These are phyloP conservation scores for Panurus biarmicus DNA, from an alignment of 2,113 vertebrate species.

Conservation along the genomic window DNA sequence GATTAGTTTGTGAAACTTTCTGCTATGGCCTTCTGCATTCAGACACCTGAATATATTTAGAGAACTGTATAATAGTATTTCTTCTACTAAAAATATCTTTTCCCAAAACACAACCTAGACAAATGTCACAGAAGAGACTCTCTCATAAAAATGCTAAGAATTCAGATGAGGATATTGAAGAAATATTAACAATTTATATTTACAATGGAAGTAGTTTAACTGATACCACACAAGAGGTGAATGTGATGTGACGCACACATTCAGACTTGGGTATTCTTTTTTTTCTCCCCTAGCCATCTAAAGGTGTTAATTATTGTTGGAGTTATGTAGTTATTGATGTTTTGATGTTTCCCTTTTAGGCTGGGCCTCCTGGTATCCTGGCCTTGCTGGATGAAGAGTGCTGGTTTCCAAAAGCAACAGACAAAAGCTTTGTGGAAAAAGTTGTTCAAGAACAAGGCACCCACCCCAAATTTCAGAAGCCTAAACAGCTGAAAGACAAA, in stretches of 20 bases:
- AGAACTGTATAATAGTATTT: neutral
- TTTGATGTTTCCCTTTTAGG: constrained; percentile 64
- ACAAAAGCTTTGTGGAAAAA: constrained; percentile 98
- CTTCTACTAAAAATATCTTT: neutral
- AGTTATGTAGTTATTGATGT: neutral
- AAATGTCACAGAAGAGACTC: neutral
- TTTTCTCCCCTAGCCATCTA: neutral
- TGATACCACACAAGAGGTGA: neutral
- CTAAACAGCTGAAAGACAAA: constrained; percentile 98
- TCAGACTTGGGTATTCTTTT: neutral
- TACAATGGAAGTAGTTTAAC: neutral
- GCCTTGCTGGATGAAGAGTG: constrained; percentile 96
- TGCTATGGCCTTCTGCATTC: neutral
- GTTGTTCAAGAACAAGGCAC: constrained; percentile 93
- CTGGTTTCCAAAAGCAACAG: constrained; percentile 98
- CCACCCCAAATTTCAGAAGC: constrained; percentile 94
- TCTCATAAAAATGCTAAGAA: neutral
- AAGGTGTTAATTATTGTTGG: neutral
- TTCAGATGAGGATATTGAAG: neutral
- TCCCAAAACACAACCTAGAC: neutral
- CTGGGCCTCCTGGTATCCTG: constrained; percentile 92
- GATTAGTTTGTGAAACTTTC: neutral
- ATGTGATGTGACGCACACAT: neutral
- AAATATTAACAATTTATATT: neutral
- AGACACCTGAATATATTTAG: neutral